phyloP scores from a whole-genome alignment of 2,888 invertebrate species.

The Epinotia ramella region DNA sequence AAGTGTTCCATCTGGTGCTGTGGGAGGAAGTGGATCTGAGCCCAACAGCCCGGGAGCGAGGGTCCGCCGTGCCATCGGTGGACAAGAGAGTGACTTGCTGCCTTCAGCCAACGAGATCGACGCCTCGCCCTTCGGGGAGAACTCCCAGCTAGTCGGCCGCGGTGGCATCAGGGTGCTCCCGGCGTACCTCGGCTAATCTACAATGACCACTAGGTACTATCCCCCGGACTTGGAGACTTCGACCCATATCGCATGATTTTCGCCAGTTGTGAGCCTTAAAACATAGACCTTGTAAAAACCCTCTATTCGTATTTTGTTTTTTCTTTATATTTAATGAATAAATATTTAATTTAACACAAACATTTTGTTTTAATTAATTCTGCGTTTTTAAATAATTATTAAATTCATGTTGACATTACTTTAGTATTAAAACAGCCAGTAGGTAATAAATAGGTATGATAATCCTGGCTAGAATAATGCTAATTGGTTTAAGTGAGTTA shows the following conservation, averaged over 20 bases:
- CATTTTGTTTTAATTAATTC: background rate
- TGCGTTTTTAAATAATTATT: background rate
- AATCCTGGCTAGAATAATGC: slow-evolving; percentile 15
- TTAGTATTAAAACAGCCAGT: background rate
- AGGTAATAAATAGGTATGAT: slow-evolving; percentile 13
- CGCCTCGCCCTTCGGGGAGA: slow-evolving; percentile 70
- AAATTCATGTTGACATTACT: slow-evolving; percentile 1
- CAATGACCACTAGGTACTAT: background rate
- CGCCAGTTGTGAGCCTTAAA: slow-evolving; percentile 30
- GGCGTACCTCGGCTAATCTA: slow-evolving; percentile 72
- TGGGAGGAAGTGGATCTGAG: slow-evolving; percentile 72
- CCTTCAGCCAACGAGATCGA: slow-evolving; percentile 70
- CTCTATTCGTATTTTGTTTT: background rate
- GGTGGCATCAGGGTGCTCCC: slow-evolving; percentile 76
- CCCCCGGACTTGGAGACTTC: background rate
- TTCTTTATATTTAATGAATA: slow-evolving; percentile 17
- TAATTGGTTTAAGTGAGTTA: slow-evolving; percentile 34
- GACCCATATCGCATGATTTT: background rate
- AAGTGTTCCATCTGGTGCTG: slow-evolving; percentile 78
- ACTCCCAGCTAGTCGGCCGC: slow-evolving; percentile 66
- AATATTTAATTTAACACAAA: slow-evolving; percentile 3
- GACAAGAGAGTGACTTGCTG: slow-evolving; percentile 73
- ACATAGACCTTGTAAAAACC: background rate
- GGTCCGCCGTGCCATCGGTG: slow-evolving; percentile 67
- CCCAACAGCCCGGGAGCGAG: slow-evolving; percentile 52